phyloP scores from a whole-genome alignment of 2,113 vertebrate genomes.

The Saimiri boliviensis region DNA sequence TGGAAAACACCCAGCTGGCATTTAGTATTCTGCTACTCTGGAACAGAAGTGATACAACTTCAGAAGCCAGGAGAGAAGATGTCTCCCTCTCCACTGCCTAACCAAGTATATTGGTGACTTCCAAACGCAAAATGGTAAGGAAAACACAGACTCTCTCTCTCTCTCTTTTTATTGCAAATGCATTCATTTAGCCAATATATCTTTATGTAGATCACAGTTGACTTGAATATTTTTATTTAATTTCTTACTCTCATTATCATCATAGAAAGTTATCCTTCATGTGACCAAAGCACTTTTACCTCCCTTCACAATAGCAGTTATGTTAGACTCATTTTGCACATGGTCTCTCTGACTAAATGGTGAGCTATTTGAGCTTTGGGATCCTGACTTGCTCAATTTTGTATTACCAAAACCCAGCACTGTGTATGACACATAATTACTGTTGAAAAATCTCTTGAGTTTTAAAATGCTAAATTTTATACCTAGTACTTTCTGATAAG shows the following conservation, averaged over 20 bases:
- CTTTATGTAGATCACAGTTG: background rate
- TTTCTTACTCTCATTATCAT: background rate
- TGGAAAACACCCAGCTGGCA: background rate
- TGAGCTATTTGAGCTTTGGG: background rate
- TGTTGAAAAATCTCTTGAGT: background rate
- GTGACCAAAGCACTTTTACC: background rate
- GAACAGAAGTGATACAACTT: background rate
- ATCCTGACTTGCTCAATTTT: background rate
- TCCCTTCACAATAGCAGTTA: background rate
- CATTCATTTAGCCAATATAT: background rate
- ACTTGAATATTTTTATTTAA: background rate
- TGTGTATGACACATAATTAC: background rate
- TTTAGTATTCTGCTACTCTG: background rate
- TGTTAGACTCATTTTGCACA: background rate
- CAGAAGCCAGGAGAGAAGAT: background rate
- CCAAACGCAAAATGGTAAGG: background rate
- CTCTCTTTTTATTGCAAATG: background rate
- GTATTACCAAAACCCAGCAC: background rate
- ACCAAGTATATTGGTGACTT: background rate
- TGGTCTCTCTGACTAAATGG: background rate
- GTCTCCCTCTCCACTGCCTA: fast-evolving
- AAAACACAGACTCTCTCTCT: background rate
- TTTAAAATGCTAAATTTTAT: slow-evolving; percentile 19
- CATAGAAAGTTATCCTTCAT: background rate
- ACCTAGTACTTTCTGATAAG: background rate